Percentiles rank a stretch among this genome's conserved stretches.
Evolutionary conservation across 2,797 vertebrate species (phyloP).

Genomic region (Buphagus erythrorhynchus): DNA sequence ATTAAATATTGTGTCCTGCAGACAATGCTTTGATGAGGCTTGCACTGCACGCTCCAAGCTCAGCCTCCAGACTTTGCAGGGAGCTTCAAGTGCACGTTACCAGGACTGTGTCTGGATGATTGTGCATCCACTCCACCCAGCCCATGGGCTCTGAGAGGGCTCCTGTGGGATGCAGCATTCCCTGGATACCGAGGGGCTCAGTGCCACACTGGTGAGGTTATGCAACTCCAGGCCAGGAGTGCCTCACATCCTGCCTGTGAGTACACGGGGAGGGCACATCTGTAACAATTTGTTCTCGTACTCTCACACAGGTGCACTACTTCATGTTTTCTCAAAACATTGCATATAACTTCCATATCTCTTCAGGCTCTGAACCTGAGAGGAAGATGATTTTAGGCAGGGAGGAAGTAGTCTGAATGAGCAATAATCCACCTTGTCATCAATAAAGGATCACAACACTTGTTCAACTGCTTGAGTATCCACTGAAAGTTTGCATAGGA

Average conservation of each 20-base stretch:
- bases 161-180: neutral
- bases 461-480: neutral
- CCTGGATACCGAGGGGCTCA: neutral
- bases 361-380: neutral
- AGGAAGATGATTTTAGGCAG: neutral
- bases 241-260: neutral
- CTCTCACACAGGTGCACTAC: neutral
- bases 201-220: neutral
- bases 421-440: neutral
- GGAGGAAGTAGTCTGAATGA: neutral
- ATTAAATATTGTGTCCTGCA: neutral
- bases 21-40: fast-evolving
- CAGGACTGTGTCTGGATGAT: fast-evolving
- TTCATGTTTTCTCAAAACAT: neutral
- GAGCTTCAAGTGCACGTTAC: fast-evolving
- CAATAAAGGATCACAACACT: neutral
- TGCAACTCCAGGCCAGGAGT: neutral
- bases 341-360: neutral
- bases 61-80: neutral
- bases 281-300: neutral
- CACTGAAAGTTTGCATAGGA: neutral
- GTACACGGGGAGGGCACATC: neutral
- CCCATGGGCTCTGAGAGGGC: neutral
- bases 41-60: neutral
- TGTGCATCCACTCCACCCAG: fast-evolving